Percentiles rank a stretch among this genome's conserved stretches.
Conservation (phyloP, 2,113 vertebrate genomes). For the Phrynocephalus versicolor region DNA sequence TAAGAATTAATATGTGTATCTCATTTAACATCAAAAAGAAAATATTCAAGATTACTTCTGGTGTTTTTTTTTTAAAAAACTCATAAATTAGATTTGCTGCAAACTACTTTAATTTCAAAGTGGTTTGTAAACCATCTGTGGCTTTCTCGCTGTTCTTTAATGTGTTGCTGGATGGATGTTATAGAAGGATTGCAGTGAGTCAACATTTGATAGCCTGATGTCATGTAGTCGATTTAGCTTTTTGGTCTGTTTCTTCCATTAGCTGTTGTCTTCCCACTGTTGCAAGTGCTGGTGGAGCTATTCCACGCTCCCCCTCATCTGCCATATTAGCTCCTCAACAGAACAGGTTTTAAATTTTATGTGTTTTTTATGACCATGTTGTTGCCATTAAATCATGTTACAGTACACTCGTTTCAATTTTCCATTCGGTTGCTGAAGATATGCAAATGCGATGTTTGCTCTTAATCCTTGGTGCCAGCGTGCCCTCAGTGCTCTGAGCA, state of each 20-base stretch:
- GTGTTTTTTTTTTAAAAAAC: conserved; percentile 24
- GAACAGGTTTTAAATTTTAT: conserved; percentile 32
- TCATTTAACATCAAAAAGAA: conserved; percentile 52
- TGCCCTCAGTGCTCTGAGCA: conserved; percentile 23
- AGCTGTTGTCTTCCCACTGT: conserved; percentile 38
- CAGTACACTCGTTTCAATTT: conserved; percentile 57
- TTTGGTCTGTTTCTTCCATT: conserved; percentile 63
- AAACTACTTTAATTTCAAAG: conserved; percentile 35
- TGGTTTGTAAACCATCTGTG: conserved; percentile 19
- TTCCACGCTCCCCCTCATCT: conserved; percentile 21
- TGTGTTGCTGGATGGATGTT: conserved; percentile 56
- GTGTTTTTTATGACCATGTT: conserved; percentile 8
- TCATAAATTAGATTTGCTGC: conserved; percentile 38
- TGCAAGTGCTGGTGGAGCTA: conserved; percentile 40
- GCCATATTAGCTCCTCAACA: conserved; percentile 12
- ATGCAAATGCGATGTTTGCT: conserved; percentile 53
- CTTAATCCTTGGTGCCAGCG: conserved; percentile 72
- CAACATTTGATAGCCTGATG: conserved; percentile 58
- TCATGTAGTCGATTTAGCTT: conserved; percentile 43
- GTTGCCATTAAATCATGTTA: conserved; percentile 58
- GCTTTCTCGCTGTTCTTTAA: conserved; percentile 48
- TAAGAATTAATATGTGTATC: conserved; percentile 39
- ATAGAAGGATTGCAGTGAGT: conserved; percentile 46
- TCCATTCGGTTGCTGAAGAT: conserved; percentile 56
- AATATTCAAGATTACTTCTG: conserved; percentile 22